Percentiles rank a stretch among this genome's conserved stretches.
Conservation (phyloP, 2,797 vertebrate genomes). For the Mycteria americana region DNA sequence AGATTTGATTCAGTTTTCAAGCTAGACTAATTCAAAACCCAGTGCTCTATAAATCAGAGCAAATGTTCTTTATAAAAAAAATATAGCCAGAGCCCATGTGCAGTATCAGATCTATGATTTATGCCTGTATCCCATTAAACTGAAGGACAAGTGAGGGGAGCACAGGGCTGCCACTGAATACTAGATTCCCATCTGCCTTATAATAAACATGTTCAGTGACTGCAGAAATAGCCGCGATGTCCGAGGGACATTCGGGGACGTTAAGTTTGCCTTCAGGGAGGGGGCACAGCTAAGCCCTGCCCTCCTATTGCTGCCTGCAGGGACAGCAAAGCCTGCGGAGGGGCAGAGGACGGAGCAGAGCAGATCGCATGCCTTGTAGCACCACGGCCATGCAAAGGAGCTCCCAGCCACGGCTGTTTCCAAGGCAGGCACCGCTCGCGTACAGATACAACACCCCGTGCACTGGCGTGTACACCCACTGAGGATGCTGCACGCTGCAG, state of each 20-base stretch:
- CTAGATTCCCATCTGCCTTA: neutral
- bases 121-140: constrained; percentile 50
- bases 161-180: neutral
- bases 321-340: neutral
- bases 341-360: neutral
- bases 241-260: neutral
- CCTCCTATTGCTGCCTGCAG: neutral
- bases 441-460: fast-evolving
- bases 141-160: constrained; percentile 55
- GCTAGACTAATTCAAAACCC: constrained; percentile 68
- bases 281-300: neutral
- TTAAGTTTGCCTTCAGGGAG: neutral
- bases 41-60: constrained; percentile 68
- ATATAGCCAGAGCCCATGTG: constrained; percentile 42
- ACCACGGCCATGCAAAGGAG: fast-evolving
- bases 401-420: fast-evolving
- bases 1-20: constrained; percentile 68
- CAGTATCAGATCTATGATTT: constrained; percentile 56
- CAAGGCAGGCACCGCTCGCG: fast-evolving
- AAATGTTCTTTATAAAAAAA: constrained; percentile 72
- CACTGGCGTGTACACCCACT: neutral
- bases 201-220: neutral
- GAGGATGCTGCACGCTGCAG: neutral
- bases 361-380: fast-evolving
- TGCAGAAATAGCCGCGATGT: neutral